A percentile compares a stretch with the other conserved stretches of the same genome.
These are phyloP conservation scores for Halcyon smyrnensis DNA, from an alignment of 2,797 vertebrate genomes.

Conservation along the genomic window DNA sequence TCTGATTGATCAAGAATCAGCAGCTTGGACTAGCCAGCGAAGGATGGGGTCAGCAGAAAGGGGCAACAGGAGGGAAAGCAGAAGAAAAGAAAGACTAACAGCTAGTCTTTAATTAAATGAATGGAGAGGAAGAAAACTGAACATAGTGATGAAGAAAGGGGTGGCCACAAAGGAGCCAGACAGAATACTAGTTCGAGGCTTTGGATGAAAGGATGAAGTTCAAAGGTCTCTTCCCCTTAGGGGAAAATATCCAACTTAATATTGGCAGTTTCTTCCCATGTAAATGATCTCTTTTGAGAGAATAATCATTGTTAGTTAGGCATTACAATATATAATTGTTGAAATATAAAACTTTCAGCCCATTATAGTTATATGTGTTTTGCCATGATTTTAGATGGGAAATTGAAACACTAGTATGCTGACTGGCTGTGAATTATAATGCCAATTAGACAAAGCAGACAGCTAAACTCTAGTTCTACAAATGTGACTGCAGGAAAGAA, in stretches of 20 bases:
- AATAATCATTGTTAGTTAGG: neutral
- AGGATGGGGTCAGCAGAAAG: neutral
- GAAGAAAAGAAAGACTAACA: neutral
- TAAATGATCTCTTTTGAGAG: neutral
- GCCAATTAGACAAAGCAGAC: conserved; percentile 13
- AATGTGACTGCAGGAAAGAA: neutral
- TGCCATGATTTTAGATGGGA: conserved; percentile 22
- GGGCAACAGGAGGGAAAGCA: neutral
- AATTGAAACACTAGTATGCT: neutral
- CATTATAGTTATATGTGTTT: neutral
- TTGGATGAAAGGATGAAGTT: neutral
- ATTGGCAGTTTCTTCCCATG: neutral
- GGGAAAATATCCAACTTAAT: neutral
- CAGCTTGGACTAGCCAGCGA: neutral
- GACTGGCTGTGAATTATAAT: conserved; percentile 42
- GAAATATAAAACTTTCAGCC: neutral
- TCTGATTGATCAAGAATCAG: neutral
- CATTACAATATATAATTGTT: conserved; percentile 25
- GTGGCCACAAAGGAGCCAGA: neutral
- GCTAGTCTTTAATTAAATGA: neutral
- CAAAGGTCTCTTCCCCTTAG: neutral
- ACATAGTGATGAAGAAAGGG: neutral
- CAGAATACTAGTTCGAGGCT: neutral
- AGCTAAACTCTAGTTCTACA: neutral
- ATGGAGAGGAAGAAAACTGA: neutral